Evolutionary conservation across 2,888 invertebrate species (phyloP).

Genomic region (Morpho helenor): DNA sequence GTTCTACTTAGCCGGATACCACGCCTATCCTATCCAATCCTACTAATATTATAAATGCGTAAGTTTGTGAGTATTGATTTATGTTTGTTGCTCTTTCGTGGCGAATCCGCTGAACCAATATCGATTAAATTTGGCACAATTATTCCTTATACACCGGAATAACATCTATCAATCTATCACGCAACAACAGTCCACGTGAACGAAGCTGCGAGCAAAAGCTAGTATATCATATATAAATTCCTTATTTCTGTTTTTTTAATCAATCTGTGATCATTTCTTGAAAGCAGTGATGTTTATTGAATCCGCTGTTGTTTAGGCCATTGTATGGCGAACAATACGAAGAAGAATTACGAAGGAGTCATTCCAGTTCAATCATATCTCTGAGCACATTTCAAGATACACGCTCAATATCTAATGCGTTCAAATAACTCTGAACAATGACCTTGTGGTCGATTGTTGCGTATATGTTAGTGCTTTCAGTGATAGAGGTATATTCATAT

Average conservation of each 20-base stretch:
- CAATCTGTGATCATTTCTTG: constrained; percentile 5
- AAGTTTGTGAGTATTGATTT: too few relatives aligned
- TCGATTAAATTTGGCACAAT: too few relatives aligned
- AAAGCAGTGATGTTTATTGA: constrained; percentile 12
- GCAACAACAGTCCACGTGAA: too few relatives aligned
- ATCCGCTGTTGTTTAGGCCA: constrained; percentile 15
- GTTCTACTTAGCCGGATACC: too few relatives aligned
- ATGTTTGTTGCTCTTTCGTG: too few relatives aligned
- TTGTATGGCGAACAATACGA: constrained; percentile 22
- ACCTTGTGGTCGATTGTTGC: constrained; percentile 27
- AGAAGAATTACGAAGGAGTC: constrained; percentile 3
- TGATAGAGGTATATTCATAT: constrained; percentile 44
- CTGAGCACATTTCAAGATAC: constrained; percentile 3
- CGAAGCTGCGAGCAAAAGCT: too few relatives aligned
- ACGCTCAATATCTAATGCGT: not conserved
- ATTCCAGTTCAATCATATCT: not conserved
- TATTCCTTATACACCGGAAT: too few relatives aligned
- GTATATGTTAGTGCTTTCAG: constrained; percentile 27
- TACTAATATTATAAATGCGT: too few relatives aligned
- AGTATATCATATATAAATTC: too few relatives aligned
- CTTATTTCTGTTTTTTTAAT: not conserved
- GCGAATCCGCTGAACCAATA: too few relatives aligned
- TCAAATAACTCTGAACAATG: constrained; percentile 16
- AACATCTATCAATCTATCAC: too few relatives aligned
- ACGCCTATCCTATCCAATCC: too few relatives aligned